phyloP scores from a whole-genome alignment of 1,140 invertebrate genomes.

The Lerema accius region DNA sequence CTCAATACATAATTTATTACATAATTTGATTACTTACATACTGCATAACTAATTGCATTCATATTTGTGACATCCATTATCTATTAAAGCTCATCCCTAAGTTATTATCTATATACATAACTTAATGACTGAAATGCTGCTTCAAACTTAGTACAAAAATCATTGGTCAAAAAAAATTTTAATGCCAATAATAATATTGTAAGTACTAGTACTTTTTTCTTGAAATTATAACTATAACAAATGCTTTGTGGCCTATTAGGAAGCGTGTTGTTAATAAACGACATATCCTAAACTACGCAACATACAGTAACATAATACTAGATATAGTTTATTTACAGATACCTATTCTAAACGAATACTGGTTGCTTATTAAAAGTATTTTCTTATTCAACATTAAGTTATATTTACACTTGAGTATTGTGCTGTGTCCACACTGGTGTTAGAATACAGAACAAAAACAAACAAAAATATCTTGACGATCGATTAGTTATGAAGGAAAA shows the following conservation, averaged over 20 bases:
- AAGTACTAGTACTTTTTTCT: too few relatives aligned
- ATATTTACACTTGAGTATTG: slow-evolving; percentile 50
- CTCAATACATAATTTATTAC: too few relatives aligned
- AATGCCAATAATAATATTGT: too few relatives aligned
- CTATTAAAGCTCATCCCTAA: slow-evolving; percentile 68
- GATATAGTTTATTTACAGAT: slow-evolving; percentile 45
- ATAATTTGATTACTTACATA: too few relatives aligned
- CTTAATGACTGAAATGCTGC: slow-evolving; percentile 2
- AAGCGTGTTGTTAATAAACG: too few relatives aligned
- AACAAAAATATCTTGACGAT: too few relatives aligned
- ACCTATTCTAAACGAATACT: slow-evolving; percentile 47
- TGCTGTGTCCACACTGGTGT: neutral
- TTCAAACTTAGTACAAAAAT: slow-evolving; percentile 7
- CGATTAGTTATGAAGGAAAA: too few relatives aligned
- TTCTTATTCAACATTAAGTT: slow-evolving; percentile 38
- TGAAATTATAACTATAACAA: too few relatives aligned
- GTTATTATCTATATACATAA: slow-evolving; percentile 16
- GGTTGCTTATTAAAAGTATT: slow-evolving; percentile 34
- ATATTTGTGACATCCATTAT: slow-evolving; percentile 46
- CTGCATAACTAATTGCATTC: too few relatives aligned
- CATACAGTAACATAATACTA: neutral
- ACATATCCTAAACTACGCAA: too few relatives aligned
- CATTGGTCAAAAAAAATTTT: too few relatives aligned
- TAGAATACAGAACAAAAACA: neutral
- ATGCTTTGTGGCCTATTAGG: too few relatives aligned